phyloP scores from a whole-genome alignment of 2,113 vertebrate genomes.

The Todiramphus chloris region DNA sequence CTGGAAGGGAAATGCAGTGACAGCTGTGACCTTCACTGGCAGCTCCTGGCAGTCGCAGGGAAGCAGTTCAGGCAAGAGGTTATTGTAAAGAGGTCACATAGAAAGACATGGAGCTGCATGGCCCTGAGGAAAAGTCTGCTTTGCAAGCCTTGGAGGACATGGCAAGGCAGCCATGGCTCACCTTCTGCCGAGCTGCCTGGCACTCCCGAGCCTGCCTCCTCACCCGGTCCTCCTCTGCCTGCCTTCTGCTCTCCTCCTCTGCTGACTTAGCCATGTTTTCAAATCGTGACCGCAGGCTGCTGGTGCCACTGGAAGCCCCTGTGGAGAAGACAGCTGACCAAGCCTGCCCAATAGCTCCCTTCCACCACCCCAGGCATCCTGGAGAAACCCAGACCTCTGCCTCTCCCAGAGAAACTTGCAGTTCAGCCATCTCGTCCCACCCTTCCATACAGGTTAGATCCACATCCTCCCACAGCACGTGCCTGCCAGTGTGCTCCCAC shows the following conservation, averaged over 20 bases:
- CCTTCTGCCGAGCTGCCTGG: conserved; percentile 55
- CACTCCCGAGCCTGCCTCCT: conserved; percentile 75
- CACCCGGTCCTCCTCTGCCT: conserved; percentile 75
- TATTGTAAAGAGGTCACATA: not conserved
- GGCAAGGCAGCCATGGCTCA: not conserved
- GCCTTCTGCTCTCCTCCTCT: conserved; percentile 80
- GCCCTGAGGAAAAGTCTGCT: not conserved
- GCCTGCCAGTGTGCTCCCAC: not conserved
- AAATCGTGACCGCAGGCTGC: conserved; percentile 86
- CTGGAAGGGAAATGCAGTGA: not conserved
- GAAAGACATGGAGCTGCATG: not conserved
- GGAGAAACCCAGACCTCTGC: not conserved
- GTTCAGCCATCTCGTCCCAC: not conserved
- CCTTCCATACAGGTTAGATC: not conserved
- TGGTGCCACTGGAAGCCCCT: conserved; percentile 74
- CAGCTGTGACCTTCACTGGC: not conserved
- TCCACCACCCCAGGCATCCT: not conserved
- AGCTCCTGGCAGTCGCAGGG: not conserved
- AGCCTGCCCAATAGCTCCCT: not conserved
- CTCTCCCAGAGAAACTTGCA: not conserved
- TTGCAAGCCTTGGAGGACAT: accelerated
- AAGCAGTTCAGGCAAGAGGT: not conserved
- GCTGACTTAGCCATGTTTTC: conserved; percentile 86
- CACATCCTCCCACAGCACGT: not conserved
- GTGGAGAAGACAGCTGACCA: not conserved